A percentile compares a stretch with the other conserved stretches of the same genome.
phyloP scores from a whole-genome alignment of 2,797 vertebrate genomes.

The Semaprochilodus insignis region DNA sequence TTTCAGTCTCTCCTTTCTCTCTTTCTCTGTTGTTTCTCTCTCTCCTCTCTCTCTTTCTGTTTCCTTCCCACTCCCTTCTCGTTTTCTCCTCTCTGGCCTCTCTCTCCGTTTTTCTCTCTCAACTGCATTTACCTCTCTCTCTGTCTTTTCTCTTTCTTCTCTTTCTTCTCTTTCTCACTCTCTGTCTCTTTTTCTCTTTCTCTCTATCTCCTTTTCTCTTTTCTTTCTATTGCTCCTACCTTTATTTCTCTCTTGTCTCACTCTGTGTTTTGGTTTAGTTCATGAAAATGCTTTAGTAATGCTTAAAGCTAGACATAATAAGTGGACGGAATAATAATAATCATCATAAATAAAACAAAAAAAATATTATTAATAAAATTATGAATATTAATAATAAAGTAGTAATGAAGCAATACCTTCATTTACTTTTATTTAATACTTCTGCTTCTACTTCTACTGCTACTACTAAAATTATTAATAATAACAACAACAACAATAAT shows the following conservation, averaged over 20 bases:
- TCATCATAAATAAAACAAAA: no score
- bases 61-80: constrained; percentile 71
- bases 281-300: no score
- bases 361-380: no score
- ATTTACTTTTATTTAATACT: no score
- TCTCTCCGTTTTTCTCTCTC: constrained; percentile 61
- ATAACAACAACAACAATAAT: neutral
- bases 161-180: neutral
- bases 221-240: neutral
- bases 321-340: no score
- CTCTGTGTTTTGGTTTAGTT: neutral
- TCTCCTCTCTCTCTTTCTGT: constrained; percentile 26
- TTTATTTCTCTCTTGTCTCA: neutral
- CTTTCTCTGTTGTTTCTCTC: neutral
- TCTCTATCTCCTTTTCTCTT: neutral
- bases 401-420: no score
- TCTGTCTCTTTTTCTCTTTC: constrained; percentile 22
- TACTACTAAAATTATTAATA: no score
- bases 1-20: constrained; percentile 40
- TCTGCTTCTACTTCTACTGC: no score
- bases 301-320: no score
- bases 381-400: no score
- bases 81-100: constrained; percentile 85
- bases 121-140: neutral
- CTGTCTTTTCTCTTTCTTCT: neutral